phyloP scores from a whole-genome alignment of 2,888 invertebrate species.

The Drosophila anceps region DNA sequence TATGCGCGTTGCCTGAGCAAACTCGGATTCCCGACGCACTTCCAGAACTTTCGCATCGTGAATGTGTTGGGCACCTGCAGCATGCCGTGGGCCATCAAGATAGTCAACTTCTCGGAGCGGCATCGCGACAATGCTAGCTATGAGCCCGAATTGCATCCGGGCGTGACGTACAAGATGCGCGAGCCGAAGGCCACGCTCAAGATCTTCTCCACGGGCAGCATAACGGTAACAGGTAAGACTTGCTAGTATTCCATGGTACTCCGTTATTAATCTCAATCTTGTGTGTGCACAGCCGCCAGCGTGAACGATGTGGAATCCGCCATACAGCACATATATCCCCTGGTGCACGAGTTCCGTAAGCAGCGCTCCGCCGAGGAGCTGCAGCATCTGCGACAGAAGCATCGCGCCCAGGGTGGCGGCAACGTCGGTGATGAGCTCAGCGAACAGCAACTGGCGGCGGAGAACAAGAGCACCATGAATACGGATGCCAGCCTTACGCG shows the following conservation, averaged over 20 bases:
- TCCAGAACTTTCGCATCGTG: constrained; percentile 97
- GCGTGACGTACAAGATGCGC: constrained; percentile 96
- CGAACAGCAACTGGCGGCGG: constrained; percentile 29
- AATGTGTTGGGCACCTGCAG: constrained; percentile 99
- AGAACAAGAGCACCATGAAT: constrained; percentile 40
- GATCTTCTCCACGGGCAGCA: constrained; percentile 99
- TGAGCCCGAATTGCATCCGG: constrained; percentile 98
- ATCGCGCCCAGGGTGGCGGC: constrained; percentile 43
- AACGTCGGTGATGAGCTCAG: constrained; percentile 30
- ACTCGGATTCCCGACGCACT: constrained; percentile 95
- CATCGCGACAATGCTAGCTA: constrained; percentile 95
- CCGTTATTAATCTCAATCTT: no score
- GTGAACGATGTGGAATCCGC: constrained; percentile 94
- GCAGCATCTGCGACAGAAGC: constrained; percentile 84
- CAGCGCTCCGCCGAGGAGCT: constrained; percentile 90
- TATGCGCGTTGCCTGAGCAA: constrained; percentile 90
- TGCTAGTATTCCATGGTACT: no score
- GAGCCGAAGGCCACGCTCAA: constrained; percentile 97
- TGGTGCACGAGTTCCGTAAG: constrained; percentile 96
- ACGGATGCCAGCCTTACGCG: constrained; percentile 23
- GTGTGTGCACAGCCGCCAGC: constrained; percentile 93
- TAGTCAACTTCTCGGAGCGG: constrained; percentile 95
- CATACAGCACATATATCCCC: constrained; percentile 97
- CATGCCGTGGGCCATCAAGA: constrained; percentile 98
- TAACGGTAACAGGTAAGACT: constrained; percentile 89